Evolutionary conservation across 2,888 invertebrate species (phyloP), one percentile per base, ranked within the genome.

Genomic region (Antheraea yamamai): DNA sequence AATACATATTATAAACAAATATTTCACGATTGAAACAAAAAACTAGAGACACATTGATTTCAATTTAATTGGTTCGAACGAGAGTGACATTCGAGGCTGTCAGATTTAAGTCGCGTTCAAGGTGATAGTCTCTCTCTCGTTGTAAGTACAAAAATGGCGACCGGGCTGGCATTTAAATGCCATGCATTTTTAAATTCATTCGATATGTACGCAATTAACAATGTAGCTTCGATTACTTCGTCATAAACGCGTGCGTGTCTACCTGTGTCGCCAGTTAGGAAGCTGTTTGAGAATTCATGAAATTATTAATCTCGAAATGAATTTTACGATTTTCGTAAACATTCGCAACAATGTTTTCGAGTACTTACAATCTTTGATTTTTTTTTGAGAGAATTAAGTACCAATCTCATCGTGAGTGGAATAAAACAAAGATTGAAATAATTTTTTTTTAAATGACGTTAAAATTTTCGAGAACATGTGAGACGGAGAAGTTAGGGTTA

Each of bases 31-130:
- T 80, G 81, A 83, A 79, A 88, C 86, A 88, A 89, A 30, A 89
- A 88, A 84, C 82, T 84, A 86, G 85, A 84, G 82, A 88, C 88
- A 88, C 86, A 87, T 89, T 88, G 88, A 88, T 90, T 91, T 90
- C 87, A 88, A 88, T 89, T 91, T 89, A 91, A 90, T 90, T 91
- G 89, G 88, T 90, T 86, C 88, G 84, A 84, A 87, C 91, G 90
- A 92, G 90, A 93, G 92, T 92, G 92, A 92, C 92, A 94, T 91
- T 94, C 91, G 91, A 91, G 88, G 91, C 89, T 94, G 94, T 95
- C 94, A 94, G 94, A 94, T 94, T 94, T 95, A 94, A 93, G 92
- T 91, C 91, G 91, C 85, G 88, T 90, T 93, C 94, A 94, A 94
- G 95, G 94, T 90, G 93, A 94, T 92, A 93, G 92, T 91, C 92